These are phyloP conservation scores for Meloidogyne floridensis DNA, from an alignment of 1,140 invertebrate species.

Conservation along the genomic window DNA sequence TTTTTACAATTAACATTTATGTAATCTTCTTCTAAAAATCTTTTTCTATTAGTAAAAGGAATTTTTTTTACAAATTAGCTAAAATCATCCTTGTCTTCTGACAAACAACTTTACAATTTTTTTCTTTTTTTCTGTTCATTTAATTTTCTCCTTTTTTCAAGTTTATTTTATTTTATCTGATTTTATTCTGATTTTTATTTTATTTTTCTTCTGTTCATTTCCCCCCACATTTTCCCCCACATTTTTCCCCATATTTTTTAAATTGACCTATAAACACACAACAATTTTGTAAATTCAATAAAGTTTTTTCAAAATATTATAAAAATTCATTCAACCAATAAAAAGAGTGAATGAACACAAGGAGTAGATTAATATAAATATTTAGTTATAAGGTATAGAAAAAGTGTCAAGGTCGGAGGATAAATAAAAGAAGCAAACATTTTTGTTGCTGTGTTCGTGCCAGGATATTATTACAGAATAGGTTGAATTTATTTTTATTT, in stretches of 20 bases:
- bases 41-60: no score
- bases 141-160: no score
- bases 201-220: not conserved
- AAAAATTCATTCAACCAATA: not conserved
- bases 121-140: not conserved
- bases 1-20: no score
- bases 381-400: no score
- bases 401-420: slow-evolving; percentile 8
- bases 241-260: not conserved
- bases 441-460: slow-evolving; percentile 12
- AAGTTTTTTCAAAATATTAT: not conserved
- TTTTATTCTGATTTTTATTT: not conserved
- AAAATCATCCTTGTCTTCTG: not conserved
- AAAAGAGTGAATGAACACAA: not conserved
- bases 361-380: not conserved
- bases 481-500: no score
- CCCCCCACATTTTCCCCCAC: not conserved
- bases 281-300: not conserved
- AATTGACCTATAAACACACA: not conserved
- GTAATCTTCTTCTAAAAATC: no score
- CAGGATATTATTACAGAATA: not conserved
- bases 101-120: not conserved
- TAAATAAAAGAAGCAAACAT: not conserved
- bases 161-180: not conserved
- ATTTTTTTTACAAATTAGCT: not conserved